Evolutionary conservation across 2,113 vertebrate genomes (phyloP).

Genomic region (Muntiacus muntjak): DNA sequence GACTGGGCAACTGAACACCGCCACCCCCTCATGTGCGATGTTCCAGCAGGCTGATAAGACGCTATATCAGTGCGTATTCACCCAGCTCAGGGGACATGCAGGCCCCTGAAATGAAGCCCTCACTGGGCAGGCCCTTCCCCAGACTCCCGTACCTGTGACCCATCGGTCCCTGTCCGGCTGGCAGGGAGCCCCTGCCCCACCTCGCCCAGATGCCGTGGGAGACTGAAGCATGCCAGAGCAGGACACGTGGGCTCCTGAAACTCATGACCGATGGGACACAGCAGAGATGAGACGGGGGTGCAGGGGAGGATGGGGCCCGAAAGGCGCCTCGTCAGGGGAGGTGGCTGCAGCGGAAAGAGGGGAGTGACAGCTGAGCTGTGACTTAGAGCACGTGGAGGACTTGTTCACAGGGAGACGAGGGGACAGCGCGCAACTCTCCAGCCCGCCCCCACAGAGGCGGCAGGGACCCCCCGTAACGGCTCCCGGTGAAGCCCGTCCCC

Average conservation of each 20-base stretch:
- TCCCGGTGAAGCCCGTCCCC: background rate
- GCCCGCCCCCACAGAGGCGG: background rate
- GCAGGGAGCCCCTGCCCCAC: background rate
- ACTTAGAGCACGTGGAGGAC: background rate
- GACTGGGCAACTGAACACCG: background rate
- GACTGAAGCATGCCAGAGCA: background rate
- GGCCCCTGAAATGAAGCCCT: background rate
- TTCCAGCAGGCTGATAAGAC: background rate
- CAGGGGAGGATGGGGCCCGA: too few species aligned
- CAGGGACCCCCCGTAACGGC: too few species aligned
- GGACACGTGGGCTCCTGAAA: background rate
- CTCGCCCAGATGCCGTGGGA: background rate
- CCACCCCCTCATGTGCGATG: background rate
- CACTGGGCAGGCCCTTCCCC: background rate
- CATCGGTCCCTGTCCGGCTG: background rate
- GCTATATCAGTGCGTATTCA: background rate
- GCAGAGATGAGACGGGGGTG: accelerated
- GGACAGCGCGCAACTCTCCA: background rate
- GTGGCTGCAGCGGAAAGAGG: too few species aligned
- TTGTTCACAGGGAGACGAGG: background rate
- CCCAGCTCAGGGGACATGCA: background rate
- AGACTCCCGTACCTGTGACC: accelerated
- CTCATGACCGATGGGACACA: background rate
- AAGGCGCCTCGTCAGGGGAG: background rate
- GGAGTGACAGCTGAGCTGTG: too few species aligned